A percentile compares a stretch with the other conserved stretches of the same genome.
These are phyloP conservation scores for Prochilodus magdalenae DNA, from an alignment of 2,113 vertebrate genomes.

Conservation along the genomic window DNA sequence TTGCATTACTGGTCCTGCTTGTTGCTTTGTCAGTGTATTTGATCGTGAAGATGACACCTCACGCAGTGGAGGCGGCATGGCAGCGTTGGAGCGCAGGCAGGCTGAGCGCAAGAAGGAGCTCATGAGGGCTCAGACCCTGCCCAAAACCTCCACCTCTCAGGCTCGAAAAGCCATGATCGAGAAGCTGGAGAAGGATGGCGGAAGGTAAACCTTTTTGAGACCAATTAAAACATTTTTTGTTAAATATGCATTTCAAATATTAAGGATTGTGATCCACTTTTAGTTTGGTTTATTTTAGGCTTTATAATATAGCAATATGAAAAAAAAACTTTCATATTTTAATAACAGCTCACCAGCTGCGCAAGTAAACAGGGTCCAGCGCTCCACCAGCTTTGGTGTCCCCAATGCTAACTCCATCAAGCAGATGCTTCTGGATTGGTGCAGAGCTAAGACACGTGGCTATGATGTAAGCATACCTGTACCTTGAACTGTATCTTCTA, in stretches of 20 bases:
- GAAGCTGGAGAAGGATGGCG: conserved; percentile 90
- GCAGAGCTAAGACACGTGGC: conserved; percentile 92
- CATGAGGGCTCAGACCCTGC: conserved; percentile 91
- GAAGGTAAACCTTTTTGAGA: conserved; percentile 87
- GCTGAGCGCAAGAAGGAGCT: conserved; percentile 91
- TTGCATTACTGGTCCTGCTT: neutral
- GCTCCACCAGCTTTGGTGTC: conserved; percentile 92
- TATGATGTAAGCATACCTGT: conserved; percentile 83
- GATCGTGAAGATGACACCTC: conserved; percentile 89
- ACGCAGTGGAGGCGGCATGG: conserved; percentile 77
- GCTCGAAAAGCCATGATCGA: conserved; percentile 96
- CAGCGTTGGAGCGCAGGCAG: conserved; percentile 84
- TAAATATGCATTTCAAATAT: neutral
- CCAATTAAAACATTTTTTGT: no score
- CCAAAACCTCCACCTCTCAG: conserved; percentile 88
- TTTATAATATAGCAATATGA: neutral
- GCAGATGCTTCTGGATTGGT: conserved; percentile 99
- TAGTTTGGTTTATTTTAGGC: neutral
- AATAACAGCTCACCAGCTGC: conserved; percentile 77
- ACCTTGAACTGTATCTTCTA: no score
- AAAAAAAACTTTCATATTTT: neutral
- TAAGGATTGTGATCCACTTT: neutral
- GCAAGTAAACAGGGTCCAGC: conserved; percentile 83
- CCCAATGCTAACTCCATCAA: conserved; percentile 97
- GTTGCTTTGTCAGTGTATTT: conserved; percentile 82